Percentiles rank a stretch among this genome's conserved stretches.
phyloP scores from a whole-genome alignment of 1,140 invertebrate species.

The Hylaeus volcanicus region DNA sequence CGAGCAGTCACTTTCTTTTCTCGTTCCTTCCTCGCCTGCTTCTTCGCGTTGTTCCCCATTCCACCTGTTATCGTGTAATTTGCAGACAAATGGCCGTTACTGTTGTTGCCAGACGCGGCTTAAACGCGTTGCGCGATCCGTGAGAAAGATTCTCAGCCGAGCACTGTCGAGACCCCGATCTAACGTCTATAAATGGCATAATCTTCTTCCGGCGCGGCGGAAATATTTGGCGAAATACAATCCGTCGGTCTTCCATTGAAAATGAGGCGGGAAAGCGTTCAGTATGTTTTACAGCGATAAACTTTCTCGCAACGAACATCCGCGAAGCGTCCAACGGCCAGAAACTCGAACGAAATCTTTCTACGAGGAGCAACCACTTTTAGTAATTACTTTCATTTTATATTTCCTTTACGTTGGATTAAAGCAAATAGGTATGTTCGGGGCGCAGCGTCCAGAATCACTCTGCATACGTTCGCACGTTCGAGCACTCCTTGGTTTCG shows the following conservation, averaged over 20 bases:
- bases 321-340: too few relatives aligned
- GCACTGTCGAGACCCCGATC: conserved; percentile 36
- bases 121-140: conserved; percentile 38
- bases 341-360: too few relatives aligned
- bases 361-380: too few relatives aligned
- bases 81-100: conserved; percentile 56
- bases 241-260: conserved; percentile 10
- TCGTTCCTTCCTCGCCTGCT: conserved; percentile 6
- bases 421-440: too few relatives aligned
- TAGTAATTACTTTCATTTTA: too few relatives aligned
- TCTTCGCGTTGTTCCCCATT: background rate
- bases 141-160: conserved; percentile 50
- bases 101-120: conserved; percentile 27
- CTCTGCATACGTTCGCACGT: background rate
- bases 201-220: conserved; percentile 42
- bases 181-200: conserved; percentile 45
- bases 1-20: conserved; percentile 31
- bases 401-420: too few relatives aligned
- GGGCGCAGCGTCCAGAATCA: background rate
- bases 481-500: background rate
- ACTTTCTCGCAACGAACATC: too few relatives aligned
- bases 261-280: conserved; percentile 20
- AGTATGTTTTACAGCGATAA: too few relatives aligned
- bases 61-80: conserved; percentile 45
- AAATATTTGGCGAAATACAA: conserved; percentile 32